Evolutionary conservation across 2,888 invertebrate genomes (phyloP).

Genomic region (Choristoneura rosaceana): DNA sequence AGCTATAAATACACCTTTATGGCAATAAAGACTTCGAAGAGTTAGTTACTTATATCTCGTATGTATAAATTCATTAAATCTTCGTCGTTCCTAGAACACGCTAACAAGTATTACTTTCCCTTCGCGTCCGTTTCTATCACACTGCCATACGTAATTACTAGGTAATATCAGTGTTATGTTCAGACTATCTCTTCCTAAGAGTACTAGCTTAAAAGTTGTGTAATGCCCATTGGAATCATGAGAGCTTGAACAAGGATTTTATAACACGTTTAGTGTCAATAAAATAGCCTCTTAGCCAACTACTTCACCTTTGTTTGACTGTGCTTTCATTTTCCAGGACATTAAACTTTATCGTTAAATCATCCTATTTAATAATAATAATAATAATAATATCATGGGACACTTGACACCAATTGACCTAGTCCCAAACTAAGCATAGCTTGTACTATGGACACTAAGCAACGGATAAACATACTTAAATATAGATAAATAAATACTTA

Average conservation of each 20-base stretch:
- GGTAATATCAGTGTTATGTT: neutral
- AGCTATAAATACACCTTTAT: no score
- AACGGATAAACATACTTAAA: no score
- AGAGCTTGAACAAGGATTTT: neutral
- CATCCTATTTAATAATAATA: no score
- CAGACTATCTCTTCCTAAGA: slow-evolving; percentile 19
- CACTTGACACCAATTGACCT: no score
- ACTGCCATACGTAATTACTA: slow-evolving; percentile 25
- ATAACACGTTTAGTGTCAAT: slow-evolving; percentile 1
- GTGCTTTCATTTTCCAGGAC: no score
- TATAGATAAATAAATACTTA: no score
- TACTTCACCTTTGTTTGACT: no score
- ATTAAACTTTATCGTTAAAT: no score
- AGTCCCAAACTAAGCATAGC: no score
- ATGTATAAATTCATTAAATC: neutral
- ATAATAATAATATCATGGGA: no score
- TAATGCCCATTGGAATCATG: slow-evolving; percentile 19
- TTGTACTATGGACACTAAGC: no score
- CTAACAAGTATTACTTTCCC: slow-evolving; percentile 11
- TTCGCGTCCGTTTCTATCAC: neutral
- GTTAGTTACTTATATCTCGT: neutral
- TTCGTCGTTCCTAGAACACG: neutral
- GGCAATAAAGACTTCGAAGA: no score
- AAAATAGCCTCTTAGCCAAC: neutral
- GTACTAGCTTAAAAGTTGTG: slow-evolving; percentile 15